Percentiles rank a stretch among this genome's conserved stretches.
These are phyloP conservation scores for Scarus forsteni DNA, from an alignment of 2,797 vertebrate species.

Conservation along the genomic window DNA sequence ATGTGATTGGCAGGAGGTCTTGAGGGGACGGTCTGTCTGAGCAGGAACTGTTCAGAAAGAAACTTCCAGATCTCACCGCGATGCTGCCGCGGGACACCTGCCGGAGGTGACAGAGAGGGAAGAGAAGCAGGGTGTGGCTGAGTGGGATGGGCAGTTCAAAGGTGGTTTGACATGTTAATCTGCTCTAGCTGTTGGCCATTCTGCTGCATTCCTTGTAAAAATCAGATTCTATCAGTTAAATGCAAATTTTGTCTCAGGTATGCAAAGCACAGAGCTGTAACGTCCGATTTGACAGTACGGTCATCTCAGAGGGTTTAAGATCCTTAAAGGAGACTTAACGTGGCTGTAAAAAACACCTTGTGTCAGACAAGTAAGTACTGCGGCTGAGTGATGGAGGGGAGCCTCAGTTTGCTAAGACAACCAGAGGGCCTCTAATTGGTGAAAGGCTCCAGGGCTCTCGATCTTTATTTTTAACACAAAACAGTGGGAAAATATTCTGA, in stretches of 20 bases:
- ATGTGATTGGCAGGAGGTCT: constrained; percentile 87
- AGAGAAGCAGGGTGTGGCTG: not conserved
- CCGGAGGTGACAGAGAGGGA: not conserved
- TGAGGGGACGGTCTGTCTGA: constrained; percentile 87
- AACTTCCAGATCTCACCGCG: constrained; percentile 98
- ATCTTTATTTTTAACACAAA: not conserved
- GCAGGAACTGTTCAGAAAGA: constrained; percentile 92
- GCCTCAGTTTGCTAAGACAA: not conserved
- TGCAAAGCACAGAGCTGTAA: constrained; percentile 2
- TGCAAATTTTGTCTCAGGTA: not conserved
- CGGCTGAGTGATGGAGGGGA: not conserved
- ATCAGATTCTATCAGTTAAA: not conserved
- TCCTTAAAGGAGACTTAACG: not conserved
- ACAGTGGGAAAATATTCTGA: not conserved
- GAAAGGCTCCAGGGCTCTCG: not conserved
- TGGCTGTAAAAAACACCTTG: not conserved
- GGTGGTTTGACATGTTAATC: not conserved
- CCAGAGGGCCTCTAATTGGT: not conserved
- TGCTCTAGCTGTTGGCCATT: not conserved
- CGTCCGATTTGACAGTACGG: not conserved
- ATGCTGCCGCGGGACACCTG: constrained; percentile 95
- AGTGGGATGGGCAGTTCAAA: not conserved
- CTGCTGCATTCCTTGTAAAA: not conserved
- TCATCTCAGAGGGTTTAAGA: not conserved
- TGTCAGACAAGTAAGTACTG: not conserved